Percentiles rank a stretch among this genome's conserved stretches.
Conservation (phyloP, 2,797 vertebrate species). For the Mus caroli region DNA sequence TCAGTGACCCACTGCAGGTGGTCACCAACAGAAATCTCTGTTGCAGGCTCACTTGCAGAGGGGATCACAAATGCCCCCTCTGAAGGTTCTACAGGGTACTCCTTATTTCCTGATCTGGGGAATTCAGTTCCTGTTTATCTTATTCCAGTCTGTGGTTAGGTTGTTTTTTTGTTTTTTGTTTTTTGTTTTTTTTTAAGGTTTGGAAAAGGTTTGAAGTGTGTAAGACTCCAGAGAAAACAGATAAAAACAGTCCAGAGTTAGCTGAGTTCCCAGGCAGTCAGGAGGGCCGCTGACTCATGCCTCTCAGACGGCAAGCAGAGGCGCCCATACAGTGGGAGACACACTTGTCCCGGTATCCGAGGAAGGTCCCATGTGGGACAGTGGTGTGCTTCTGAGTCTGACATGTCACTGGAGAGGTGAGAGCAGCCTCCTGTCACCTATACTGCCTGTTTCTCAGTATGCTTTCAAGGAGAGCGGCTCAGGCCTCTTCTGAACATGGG, state of each 20-base stretch:
- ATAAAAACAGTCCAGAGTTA: slow-evolving; percentile 23
- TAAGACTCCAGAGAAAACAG: slow-evolving; percentile 15
- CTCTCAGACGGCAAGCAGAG: background rate
- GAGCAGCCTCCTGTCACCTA: background rate
- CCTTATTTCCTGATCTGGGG: background rate
- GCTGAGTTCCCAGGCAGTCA: slow-evolving; percentile 44
- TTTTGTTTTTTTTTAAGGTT: background rate
- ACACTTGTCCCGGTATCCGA: background rate
- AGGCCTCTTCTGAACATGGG: background rate
- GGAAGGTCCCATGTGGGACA: background rate
- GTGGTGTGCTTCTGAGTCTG: background rate
- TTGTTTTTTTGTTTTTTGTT: too few species aligned
- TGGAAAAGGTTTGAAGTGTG: background rate
- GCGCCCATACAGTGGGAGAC: background rate
- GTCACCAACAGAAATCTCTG: background rate
- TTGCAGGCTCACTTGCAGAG: background rate
- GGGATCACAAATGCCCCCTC: background rate
- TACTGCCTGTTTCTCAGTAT: background rate
- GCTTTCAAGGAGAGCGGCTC: background rate
- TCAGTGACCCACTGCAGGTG: background rate
- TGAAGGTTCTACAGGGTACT: background rate
- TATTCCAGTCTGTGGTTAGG: background rate
- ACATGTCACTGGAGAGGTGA: background rate
- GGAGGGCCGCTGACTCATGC: background rate
- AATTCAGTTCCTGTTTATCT: background rate